Base-by-base conservation (phyloP, 1,140 invertebrate genomes). In the Drosophila pallidifrons region DNA sequence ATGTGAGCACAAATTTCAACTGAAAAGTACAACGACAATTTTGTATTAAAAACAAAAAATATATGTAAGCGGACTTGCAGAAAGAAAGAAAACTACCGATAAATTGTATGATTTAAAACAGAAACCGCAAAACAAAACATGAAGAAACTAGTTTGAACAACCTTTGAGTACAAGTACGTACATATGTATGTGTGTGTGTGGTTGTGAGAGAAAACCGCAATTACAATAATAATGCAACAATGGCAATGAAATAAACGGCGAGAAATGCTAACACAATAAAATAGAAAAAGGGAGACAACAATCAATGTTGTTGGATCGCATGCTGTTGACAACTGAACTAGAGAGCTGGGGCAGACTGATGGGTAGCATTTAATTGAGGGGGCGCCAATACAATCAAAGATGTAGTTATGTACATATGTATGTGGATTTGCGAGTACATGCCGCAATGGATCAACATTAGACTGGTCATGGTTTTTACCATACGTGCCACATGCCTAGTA, bases 91-190 rank as follows among this genome's bases (percentile, higher is more conserved):
- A 52, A 43, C 20, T 11, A 30, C 45, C 47, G 52, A 65, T 57
- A 69, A 67, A 20, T 60, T 11, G 16, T 54, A 32, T 61, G 20
- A 74, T 69, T 74, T 49, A 74, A 77, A 78, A 75, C 71, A 75
- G 46, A 71, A 16, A 32, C 57, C 60, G 55, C 67, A 79, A 79
- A 79, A 68, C 64, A 59, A 72, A 79, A 76, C 77, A 76, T 66
- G 77, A 64, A 65, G 81, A 87, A 87, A 87, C 82, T 79, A 85
- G 82, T 86, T 78, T 86, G 63, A 82, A 77, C 82, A 82, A 80
- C 75, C 79, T 79, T 86, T 69, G 47, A 51, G 41, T 67, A 60
- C 25, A 61, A 11, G 20, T 20, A 28, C 38, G 3, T 28, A 25
- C 13, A 3, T 28, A 16, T 54, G 13, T 61, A 4, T 54, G 41